These are phyloP conservation scores for Drosophila biarmipes DNA, from an alignment of 1,140 invertebrate genomes.

Conservation along the genomic window DNA sequence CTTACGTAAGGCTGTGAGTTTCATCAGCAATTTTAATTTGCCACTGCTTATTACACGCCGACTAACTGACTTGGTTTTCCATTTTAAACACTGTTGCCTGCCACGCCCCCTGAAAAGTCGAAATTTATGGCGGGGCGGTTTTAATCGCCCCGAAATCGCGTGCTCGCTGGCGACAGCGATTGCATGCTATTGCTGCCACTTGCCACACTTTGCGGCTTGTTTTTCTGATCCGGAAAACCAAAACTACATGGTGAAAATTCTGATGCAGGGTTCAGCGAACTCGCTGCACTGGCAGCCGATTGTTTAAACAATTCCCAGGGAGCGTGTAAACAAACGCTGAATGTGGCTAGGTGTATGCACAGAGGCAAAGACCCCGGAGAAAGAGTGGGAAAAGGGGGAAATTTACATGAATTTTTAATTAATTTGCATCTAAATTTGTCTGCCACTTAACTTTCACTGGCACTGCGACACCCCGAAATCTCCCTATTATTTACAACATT, in stretches of 20 bases:
- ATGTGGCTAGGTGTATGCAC: slow-evolving; percentile 9
- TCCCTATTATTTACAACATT: slow-evolving; percentile 39
- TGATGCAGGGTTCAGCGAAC: slow-evolving; percentile 23
- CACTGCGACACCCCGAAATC: background rate
- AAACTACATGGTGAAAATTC: slow-evolving; percentile 12
- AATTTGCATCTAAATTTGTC: slow-evolving; percentile 45
- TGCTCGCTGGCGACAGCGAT: slow-evolving; percentile 18
- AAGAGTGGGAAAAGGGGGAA: slow-evolving; percentile 8
- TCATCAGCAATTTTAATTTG: slow-evolving; percentile 38
- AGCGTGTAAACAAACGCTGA: slow-evolving; percentile 42
- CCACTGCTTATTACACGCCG: slow-evolving; percentile 17
- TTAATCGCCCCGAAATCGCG: slow-evolving; percentile 22
- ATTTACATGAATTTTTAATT: slow-evolving; percentile 51
- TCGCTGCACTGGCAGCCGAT: slow-evolving; percentile 28
- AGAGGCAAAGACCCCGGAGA: slow-evolving; percentile 36
- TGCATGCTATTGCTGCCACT: slow-evolving; percentile 22
- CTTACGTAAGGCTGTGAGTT: slow-evolving; percentile 23
- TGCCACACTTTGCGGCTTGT: slow-evolving; percentile 18
- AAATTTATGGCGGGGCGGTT: slow-evolving; percentile 7
- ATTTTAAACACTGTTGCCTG: slow-evolving; percentile 9
- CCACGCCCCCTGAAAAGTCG: slow-evolving; percentile 16
- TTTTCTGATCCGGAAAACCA: background rate
- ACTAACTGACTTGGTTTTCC: slow-evolving; percentile 29
- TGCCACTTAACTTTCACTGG: slow-evolving; percentile 41
- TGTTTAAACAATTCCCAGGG: slow-evolving; percentile 48